Conservation (phyloP, 1,140 invertebrate species). For the Drosophila cardini region DNA sequence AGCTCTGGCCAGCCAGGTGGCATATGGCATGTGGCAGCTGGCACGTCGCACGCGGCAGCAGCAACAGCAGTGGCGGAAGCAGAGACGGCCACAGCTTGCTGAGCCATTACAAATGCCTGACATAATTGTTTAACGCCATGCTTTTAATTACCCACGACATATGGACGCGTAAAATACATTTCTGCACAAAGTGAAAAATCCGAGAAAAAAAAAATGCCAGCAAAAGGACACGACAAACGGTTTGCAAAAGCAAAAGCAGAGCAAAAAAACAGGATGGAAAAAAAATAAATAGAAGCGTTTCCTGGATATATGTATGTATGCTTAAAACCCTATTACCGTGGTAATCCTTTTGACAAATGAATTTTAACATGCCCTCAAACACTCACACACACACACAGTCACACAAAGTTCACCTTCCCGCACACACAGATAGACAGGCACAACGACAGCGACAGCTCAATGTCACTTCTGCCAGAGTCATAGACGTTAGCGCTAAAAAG, state of each 20-base stretch:
- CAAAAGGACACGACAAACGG: conserved; percentile 42
- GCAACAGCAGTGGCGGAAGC: background rate
- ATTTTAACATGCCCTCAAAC: conserved; percentile 69
- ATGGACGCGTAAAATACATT: conserved; percentile 45
- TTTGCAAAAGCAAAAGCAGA: background rate
- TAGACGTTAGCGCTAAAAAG: conserved; percentile 60
- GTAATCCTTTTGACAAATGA: conserved; percentile 84
- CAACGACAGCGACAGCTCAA: conserved; percentile 25
- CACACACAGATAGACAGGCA: conserved; percentile 25
- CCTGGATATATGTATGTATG: conserved; percentile 50
- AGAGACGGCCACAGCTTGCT: conserved; percentile 6
- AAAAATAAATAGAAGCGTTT: conserved; percentile 36
- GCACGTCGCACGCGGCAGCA: background rate
- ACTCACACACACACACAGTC: conserved; percentile 36
- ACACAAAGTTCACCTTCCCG: conserved; percentile 26
- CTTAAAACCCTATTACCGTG: conserved; percentile 82
- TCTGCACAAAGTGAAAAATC: conserved; percentile 33
- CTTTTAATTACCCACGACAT: conserved; percentile 73
- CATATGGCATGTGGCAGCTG: conserved; percentile 18
- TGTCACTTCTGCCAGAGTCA: conserved; percentile 29
- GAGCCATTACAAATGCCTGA: conserved; percentile 67
- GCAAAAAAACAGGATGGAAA: conserved; percentile 19
- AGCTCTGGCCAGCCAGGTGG: conserved; percentile 21
- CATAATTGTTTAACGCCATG: conserved; percentile 78
- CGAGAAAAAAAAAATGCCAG: conserved; percentile 32